Evolutionary conservation across 2,888 invertebrate genomes (phyloP), one percentile per base, ranked within the genome.

Genomic region (Acleris cristana): DNA sequence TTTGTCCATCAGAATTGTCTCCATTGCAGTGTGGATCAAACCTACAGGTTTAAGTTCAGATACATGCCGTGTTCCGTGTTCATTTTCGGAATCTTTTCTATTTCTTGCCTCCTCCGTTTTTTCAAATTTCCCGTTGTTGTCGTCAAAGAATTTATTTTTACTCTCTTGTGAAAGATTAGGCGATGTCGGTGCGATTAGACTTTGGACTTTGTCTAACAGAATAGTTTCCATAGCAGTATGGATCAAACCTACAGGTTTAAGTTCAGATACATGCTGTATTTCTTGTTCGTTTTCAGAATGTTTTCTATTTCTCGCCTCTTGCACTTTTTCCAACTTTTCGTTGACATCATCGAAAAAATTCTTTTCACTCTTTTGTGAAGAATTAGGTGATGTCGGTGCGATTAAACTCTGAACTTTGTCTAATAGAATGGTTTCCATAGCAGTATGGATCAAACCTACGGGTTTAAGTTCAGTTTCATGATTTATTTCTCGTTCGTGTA

Each of bases 401-500:
- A 34, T 8, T 34, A 34, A 10, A 34, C 34, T 34, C 34, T 34
- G 34, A 10, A 94, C 92, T 82, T 89, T 93, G 71, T 94, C 94
- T 71, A 94, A 88, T 12, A 94, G 84, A 65, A 94, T 94, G 52
- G 94, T 94, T 77, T 93, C 92, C 86, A 94, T 92, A 23, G 94
- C 94, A 21, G 93, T 93, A 62, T 92, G 92, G 55, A 94, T 76
- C 56, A 94, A 73, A 7, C 93, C 89, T 1, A 85, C 81, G 10
- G 30, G 30, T 30, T 30, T 30, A 8, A 30, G 30, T 2, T 30
- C 30, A 30, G 30, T 45, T 16, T 45, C 5, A 16, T 16, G 5
- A 54, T 59, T 51, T 16, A 45, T 59, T 45, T 14, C 30, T 23
- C 16, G 53, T 54, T 61, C 45, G 44, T n/a, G 56, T 44, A 56